Conservation (phyloP, 2,888 invertebrate genomes). For the Papilio gigon region DNA sequence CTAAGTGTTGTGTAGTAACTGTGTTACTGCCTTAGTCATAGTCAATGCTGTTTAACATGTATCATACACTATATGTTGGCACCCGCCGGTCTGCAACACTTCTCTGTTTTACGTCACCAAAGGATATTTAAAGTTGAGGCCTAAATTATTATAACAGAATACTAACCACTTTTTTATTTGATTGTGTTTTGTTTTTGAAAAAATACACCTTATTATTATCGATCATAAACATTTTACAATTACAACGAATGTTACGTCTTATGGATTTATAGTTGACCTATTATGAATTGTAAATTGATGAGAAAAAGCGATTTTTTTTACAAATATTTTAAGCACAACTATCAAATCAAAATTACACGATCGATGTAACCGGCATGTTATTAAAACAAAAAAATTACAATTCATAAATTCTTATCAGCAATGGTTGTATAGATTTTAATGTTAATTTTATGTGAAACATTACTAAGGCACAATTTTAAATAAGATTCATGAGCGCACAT, state of each 20-base stretch:
- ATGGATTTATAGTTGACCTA: slow-evolving; percentile 43
- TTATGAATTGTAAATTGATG: slow-evolving; percentile 37
- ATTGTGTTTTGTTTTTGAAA: slow-evolving; percentile 2
- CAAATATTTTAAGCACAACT: slow-evolving; percentile 16
- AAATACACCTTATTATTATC: not conserved
- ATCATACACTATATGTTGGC: slow-evolving; percentile 47
- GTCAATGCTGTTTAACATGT: slow-evolving; percentile 44
- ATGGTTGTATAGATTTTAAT: slow-evolving; percentile 9
- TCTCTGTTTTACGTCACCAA: slow-evolving; percentile 44
- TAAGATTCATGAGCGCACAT: slow-evolving; percentile 54
- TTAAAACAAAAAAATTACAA: not conserved
- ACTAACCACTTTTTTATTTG: not conserved
- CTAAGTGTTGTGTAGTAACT: slow-evolving; percentile 41
- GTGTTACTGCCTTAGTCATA: slow-evolving; percentile 40
- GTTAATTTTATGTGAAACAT: slow-evolving; percentile 3
- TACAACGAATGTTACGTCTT: slow-evolving; percentile 52
- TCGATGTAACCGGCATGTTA: not conserved
- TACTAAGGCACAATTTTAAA: slow-evolving; percentile 40
- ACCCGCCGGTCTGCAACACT: slow-evolving; percentile 45
- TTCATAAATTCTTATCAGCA: not conserved
- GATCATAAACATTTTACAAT: slow-evolving; percentile 19
- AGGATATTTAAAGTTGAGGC: slow-evolving; percentile 44
- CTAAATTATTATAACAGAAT: slow-evolving; percentile 43
- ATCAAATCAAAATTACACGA: slow-evolving; percentile 10
- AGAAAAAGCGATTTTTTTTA: slow-evolving; percentile 32